Conservation (phyloP, 2,888 invertebrate species). For the Cantharis rustica region DNA sequence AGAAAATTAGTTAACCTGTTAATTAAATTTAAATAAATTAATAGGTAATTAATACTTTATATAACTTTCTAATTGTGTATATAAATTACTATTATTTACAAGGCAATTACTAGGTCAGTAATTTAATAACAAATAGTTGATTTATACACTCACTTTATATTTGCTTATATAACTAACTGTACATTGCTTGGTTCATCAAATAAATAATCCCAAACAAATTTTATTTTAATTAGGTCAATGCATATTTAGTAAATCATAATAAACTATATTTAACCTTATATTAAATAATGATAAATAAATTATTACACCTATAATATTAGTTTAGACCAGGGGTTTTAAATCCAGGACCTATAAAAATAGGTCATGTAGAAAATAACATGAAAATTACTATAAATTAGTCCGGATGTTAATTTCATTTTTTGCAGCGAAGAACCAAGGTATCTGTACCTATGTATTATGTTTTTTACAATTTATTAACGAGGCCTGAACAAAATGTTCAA, state of each 20-base stretch:
- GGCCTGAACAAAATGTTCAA: no score
- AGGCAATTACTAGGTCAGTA: conserved; percentile 27
- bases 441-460: no score
- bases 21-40: neutral
- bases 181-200: conserved; percentile 12
- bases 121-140: conserved; percentile 23
- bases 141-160: conserved; percentile 11
- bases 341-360: no score
- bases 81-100: conserved; percentile 2
- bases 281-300: neutral
- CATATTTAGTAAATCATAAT: neutral
- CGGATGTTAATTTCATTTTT: no score
- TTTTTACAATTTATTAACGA: no score
- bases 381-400: no score
- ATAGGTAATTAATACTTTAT: neutral
- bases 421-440: no score
- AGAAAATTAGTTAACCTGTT: neutral
- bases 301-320: neutral
- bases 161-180: conserved; percentile 30
- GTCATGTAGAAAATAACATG: no score
- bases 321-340: neutral
- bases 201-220: neutral
- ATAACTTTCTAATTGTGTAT: neutral
- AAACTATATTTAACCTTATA: neutral
- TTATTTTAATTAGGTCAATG: neutral